phyloP scores from a whole-genome alignment of 2,888 invertebrate species.

The Chelonus formosanus region DNA sequence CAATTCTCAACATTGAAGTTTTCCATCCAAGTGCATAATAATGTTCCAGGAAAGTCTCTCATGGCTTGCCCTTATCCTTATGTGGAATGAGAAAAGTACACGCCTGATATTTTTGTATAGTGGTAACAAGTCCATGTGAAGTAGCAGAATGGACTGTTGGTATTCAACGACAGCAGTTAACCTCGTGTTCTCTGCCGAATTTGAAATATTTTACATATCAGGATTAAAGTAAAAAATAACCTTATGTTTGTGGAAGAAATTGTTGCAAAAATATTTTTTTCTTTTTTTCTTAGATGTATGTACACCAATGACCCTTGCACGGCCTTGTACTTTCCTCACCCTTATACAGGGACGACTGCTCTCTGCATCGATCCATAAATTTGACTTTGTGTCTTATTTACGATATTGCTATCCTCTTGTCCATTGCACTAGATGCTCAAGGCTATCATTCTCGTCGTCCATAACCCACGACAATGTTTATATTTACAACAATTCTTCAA shows the following conservation, averaged over 20 bases:
- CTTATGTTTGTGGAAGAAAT: background rate
- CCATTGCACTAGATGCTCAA: slow-evolving; percentile 19
- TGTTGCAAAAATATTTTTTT: background rate
- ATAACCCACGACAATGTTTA: slow-evolving; percentile 27
- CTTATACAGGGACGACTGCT: slow-evolving; percentile 11
- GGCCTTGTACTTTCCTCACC: slow-evolving; percentile 12
- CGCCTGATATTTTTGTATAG: background rate
- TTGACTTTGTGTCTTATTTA: slow-evolving; percentile 26
- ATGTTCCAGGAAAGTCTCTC: slow-evolving; percentile 7
- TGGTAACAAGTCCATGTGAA: slow-evolving; percentile 2
- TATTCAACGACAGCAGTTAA: slow-evolving; percentile 1
- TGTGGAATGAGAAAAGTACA: slow-evolving; percentile 7
- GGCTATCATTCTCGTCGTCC: slow-evolving; percentile 12
- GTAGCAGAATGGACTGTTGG: background rate
- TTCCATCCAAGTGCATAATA: slow-evolving; percentile 11
- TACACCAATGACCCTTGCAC: background rate
- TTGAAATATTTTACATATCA: slow-evolving; percentile 5
- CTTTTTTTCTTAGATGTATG: no score
- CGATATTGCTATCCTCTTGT: slow-evolving; percentile 11
- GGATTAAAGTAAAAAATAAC: no score
- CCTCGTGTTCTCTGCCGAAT: slow-evolving; percentile 1
- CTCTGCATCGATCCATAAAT: slow-evolving; percentile 23
- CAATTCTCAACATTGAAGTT: slow-evolving; percentile 9
- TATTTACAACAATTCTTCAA: slow-evolving; percentile 4
- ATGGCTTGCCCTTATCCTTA: slow-evolving; percentile 8